Evolutionary conservation across 2,797 vertebrate species (phyloP), one percentile per base, ranked within the genome.

Genomic region (Tenualosa ilisha): DNA sequence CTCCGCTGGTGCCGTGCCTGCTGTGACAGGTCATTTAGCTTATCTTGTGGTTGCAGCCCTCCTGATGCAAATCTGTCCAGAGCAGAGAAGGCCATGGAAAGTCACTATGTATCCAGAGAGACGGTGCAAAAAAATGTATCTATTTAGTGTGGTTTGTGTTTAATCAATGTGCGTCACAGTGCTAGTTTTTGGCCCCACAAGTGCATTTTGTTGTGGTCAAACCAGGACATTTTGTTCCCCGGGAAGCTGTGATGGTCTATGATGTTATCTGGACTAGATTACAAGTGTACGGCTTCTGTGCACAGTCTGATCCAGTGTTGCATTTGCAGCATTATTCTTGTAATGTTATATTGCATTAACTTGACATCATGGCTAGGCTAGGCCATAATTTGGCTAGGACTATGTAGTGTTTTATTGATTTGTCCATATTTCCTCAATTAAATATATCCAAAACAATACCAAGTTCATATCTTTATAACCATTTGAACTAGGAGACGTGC

Each of bases 191-290:
- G 68, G 37, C 15, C 68, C 17, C 40, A 20, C 37, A 40, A 17
- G 37, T 20, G 4, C 15, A 22, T 15, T 72, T 31, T 79, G 13
- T 79, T 75, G 68, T 75, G 68, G 72, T 79, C 72, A 22, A 79
- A 43, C 72, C 37, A 79, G 40, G 37, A 79, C 72, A 20, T 22
- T 79, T 75, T 75, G 68, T 75, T 75, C 68, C 65, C 68, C 68
- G 12, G 40, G 40, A 46, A 46, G 20, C 72, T 79, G 72, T 6
- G 4, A 79, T 79, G 72, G 15, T 79, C 37, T 79, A 49, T 49
- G 20, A 46, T 37, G 17, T 75, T 40, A 75, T 75, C 68, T 40
- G 31, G 68, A 40, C 15, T 20, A 75, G 72, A 79, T 79, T 46
- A 43, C 37, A 46, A 43, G 37, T 43, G 15, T 7, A 46, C 26